A percentile compares a stretch with the other conserved stretches of the same genome.
Conservation (phyloP, 2,797 vertebrate species). For the Chiroxiphia lanceolata region DNA sequence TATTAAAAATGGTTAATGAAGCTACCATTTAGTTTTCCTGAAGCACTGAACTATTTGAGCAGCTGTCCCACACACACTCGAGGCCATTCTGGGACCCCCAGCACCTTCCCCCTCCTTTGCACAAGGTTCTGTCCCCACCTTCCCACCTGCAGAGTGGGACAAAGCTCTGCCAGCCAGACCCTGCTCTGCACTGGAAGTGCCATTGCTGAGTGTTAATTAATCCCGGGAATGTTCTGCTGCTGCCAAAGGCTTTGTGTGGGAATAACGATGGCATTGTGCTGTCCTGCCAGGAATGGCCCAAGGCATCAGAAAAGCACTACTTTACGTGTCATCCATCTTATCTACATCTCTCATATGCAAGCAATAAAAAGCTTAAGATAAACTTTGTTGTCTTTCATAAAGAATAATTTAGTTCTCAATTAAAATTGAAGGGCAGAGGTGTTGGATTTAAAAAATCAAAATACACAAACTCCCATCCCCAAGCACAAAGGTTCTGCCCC, state of each 20-base stretch:
- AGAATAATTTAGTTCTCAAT: background rate
- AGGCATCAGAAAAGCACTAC: background rate
- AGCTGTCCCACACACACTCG: background rate
- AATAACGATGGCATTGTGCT: background rate
- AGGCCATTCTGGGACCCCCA: background rate
- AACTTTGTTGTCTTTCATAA: background rate
- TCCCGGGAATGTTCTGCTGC: background rate
- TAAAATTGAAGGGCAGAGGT: background rate
- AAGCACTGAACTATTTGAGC: background rate
- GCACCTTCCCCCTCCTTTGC: background rate
- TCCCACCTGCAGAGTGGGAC: rapidly evolving
- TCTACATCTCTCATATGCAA: background rate
- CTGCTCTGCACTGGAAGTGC: background rate
- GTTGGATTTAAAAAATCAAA: background rate
- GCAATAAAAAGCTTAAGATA: background rate
- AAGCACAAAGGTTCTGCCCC: background rate
- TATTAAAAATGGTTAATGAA: too few species aligned
- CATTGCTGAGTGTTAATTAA: background rate
- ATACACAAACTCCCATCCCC: too few species aligned
- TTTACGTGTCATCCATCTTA: background rate
- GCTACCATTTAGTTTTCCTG: background rate
- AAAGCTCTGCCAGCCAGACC: background rate
- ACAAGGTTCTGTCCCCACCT: background rate
- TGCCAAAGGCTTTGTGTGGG: background rate
- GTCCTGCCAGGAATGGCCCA: background rate